Evolutionary conservation across 2,888 invertebrate genomes (phyloP), one percentile per base, ranked within the genome.

Genomic region (Spodoptera littoralis): DNA sequence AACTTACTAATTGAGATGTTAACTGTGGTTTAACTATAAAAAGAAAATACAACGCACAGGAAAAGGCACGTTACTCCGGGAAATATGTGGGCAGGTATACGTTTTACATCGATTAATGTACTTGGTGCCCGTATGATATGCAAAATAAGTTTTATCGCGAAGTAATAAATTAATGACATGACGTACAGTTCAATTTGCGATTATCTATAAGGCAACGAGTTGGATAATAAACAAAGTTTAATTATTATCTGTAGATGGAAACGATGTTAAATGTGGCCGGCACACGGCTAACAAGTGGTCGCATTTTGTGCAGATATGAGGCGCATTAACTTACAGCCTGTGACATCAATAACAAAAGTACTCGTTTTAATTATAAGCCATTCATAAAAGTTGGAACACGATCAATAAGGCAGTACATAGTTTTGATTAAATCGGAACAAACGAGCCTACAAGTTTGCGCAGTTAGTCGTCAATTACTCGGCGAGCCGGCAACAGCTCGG

Each of bases 351-450:
- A 36, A 62, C 49, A 69, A 66, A 66, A 46, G 57, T 56, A 60
- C 22, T 22, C 22, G 44, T 60, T 67, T 80, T 71, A 71, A 79
- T 69, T 61, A 65, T 63, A 61, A 45, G 65, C 44, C 60, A 70
- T 58, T 60, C 64, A 75, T 76, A 70, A 65, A 56, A 61, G 27
- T 36, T 44, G 43, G 45, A 63, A 22, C 61, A 60, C 53, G 53
- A 73, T 70, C 65, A 62, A 64, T 64, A 60, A 60, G 43, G 54
- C 50, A 59, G 60, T 74, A 80, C 79, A 82, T 65, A 78, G 86
- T 84, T 89, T 88, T 87, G 88, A 90, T 91, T 90, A 89, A 92
- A 89, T 89, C 86, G 79, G 81, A 85, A 86, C 88, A 86, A 88
- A 88, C 85, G 85, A 85, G 90, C 88, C 89, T 90, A 88, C 85